These are phyloP conservation scores for Sialia sialis DNA, from an alignment of 2,113 vertebrate species.

Conservation along the genomic window DNA sequence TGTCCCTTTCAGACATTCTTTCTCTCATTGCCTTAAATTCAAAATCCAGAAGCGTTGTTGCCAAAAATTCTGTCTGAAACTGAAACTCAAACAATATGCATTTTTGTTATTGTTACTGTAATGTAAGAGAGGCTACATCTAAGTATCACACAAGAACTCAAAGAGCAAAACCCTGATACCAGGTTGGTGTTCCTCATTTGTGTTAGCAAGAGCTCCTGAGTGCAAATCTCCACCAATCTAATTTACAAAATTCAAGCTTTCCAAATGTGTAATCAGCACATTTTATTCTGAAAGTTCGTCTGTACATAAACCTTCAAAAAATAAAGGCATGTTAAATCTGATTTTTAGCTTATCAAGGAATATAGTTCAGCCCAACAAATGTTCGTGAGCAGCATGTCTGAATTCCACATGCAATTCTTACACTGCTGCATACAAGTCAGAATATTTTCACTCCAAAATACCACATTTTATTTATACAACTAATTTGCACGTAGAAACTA, in stretches of 20 bases:
- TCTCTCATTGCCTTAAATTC: neutral
- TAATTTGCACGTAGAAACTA: neutral
- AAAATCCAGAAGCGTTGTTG: neutral
- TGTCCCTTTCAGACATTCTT: neutral
- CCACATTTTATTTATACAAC: neutral
- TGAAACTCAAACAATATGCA: neutral
- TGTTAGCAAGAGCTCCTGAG: neutral
- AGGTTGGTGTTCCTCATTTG: neutral
- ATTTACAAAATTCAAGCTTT: conserved; percentile 1
- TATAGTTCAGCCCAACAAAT: neutral
- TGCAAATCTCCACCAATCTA: neutral
- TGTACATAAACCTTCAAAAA: neutral
- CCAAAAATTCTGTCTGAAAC: neutral
- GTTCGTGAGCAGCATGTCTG: fast-evolving
- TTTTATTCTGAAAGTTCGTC: neutral
- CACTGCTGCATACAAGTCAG: neutral
- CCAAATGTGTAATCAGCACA: neutral
- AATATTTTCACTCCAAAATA: neutral
- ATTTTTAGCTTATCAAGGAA: neutral
- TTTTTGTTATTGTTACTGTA: neutral
- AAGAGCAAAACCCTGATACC: fast-evolving
- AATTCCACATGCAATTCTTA: neutral
- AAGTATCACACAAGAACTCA: neutral
- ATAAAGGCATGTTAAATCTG: neutral
- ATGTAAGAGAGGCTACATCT: neutral